Conservation (phyloP, 2,113 vertebrate genomes). For the Chloroceryle aenea region DNA sequence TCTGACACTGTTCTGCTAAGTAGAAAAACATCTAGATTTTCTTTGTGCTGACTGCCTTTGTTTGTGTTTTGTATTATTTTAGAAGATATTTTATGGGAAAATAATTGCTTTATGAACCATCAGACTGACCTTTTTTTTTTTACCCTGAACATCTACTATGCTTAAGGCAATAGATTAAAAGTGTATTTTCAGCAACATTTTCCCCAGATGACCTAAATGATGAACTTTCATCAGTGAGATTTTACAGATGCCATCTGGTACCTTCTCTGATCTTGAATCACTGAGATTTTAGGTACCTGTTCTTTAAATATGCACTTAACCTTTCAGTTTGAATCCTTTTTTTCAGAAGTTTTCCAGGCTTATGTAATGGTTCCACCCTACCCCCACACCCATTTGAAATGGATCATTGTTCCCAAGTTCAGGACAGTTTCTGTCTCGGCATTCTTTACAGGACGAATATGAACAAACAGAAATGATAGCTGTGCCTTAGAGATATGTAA, state of each 20-base stretch:
- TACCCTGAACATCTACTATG: not conserved
- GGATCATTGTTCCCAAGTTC: not conserved
- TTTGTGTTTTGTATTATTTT: not conserved
- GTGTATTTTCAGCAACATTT: slow-evolving; percentile 27
- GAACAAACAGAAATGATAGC: not conserved
- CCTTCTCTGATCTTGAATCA: slow-evolving; percentile 3
- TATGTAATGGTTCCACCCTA: not conserved
- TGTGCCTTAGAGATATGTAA: not conserved
- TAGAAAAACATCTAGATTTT: not conserved
- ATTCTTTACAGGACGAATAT: not conserved
- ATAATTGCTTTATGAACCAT: slow-evolving; percentile 8
- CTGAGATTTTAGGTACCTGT: not conserved
- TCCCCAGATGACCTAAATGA: not conserved
- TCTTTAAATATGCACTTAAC: not conserved
- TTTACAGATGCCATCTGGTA: slow-evolving; percentile 33
- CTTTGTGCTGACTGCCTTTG: not conserved
- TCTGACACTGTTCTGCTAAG: not conserved
- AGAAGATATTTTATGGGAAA: not conserved
- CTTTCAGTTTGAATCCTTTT: not conserved
- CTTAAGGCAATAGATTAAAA: not conserved
- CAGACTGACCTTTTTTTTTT: slow-evolving; percentile 5
- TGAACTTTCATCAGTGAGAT: not conserved
- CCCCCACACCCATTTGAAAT: not conserved
- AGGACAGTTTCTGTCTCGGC: not conserved
- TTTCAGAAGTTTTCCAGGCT: not conserved